A percentile compares a stretch with the other conserved stretches of the same genome.
Conservation (phyloP, 2,888 invertebrate species). For the Phorcus lineatus region DNA sequence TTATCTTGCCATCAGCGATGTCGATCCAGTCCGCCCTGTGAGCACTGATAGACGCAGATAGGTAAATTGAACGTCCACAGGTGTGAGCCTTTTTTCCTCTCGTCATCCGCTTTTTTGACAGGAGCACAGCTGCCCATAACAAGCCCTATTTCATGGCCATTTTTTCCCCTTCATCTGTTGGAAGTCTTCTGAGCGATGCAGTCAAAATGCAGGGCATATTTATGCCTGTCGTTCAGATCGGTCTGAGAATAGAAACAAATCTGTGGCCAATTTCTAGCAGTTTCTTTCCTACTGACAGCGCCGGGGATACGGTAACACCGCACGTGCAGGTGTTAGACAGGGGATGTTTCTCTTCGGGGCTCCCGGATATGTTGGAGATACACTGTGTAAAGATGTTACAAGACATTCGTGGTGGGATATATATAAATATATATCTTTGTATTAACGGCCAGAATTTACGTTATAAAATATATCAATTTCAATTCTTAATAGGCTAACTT, state of each 20-base stretch:
- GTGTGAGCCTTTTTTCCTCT: background rate
- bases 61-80: slow-evolving; percentile 21
- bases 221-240: slow-evolving; percentile 25
- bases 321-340: slow-evolving; percentile 24
- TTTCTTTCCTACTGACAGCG: slow-evolving; percentile 24
- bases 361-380: background rate
- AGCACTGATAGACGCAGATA: slow-evolving; percentile 7
- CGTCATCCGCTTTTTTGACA: slow-evolving; percentile 17
- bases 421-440: background rate
- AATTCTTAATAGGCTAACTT: too few species aligned
- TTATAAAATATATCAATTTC: too few species aligned
- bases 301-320: slow-evolving; percentile 23
- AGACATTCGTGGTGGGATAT: background rate
- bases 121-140: slow-evolving; percentile 22
- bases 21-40: background rate
- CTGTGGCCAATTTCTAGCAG: slow-evolving; percentile 25
- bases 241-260: slow-evolving; percentile 27
- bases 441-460: background rate
- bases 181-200: background rate
- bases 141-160: slow-evolving; percentile 14
- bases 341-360: background rate
- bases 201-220: slow-evolving; percentile 18
- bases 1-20: slow-evolving; percentile 20
- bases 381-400: background rate
- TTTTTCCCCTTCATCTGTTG: slow-evolving; percentile 3